Conservation (phyloP, 2,888 invertebrate genomes). For the Acleris emargana region DNA sequence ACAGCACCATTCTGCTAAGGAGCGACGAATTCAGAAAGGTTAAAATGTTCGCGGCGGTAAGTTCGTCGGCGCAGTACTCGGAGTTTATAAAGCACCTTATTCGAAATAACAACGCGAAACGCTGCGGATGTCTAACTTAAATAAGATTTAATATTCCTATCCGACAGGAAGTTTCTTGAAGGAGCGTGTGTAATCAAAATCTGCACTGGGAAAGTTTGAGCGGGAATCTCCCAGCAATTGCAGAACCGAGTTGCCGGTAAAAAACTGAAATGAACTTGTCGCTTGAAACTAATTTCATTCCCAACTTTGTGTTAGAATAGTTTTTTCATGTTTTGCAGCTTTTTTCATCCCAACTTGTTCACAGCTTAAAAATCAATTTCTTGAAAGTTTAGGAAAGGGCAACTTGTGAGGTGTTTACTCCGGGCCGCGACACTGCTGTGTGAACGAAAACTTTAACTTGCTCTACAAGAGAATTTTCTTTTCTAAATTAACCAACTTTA, state of each 20-base stretch:
- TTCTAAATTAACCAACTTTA: constrained; percentile 69
- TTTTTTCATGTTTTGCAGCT: constrained; percentile 71
- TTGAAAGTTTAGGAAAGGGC: constrained; percentile 65
- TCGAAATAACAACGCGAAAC: constrained; percentile 80
- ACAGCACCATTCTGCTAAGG: constrained; percentile 53
- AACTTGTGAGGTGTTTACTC: constrained; percentile 74
- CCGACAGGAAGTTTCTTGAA: constrained; percentile 77
- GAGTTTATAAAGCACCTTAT: constrained; percentile 79
- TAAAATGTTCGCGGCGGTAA: constrained; percentile 62
- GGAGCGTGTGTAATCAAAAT: constrained; percentile 83
- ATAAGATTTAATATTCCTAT: constrained; percentile 84
- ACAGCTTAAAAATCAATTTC: constrained; percentile 81
- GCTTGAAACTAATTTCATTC: constrained; percentile 82
- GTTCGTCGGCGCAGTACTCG: constrained; percentile 51
- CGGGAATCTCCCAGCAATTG: constrained; percentile 76
- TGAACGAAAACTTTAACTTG: constrained; percentile 65
- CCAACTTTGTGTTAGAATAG: constrained; percentile 78
- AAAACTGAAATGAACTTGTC: constrained; percentile 82
- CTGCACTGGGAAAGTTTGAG: constrained; percentile 75
- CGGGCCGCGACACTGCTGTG: constrained; percentile 55
- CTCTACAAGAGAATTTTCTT: constrained; percentile 58
- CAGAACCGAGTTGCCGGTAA: constrained; percentile 71
- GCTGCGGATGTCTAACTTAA: constrained; percentile 80
- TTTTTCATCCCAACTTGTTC: constrained; percentile 68
- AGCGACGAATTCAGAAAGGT: constrained; percentile 55